Evolutionary conservation across 1,140 invertebrate species (phyloP).

Genomic region (Frieseomelitta varia): DNA sequence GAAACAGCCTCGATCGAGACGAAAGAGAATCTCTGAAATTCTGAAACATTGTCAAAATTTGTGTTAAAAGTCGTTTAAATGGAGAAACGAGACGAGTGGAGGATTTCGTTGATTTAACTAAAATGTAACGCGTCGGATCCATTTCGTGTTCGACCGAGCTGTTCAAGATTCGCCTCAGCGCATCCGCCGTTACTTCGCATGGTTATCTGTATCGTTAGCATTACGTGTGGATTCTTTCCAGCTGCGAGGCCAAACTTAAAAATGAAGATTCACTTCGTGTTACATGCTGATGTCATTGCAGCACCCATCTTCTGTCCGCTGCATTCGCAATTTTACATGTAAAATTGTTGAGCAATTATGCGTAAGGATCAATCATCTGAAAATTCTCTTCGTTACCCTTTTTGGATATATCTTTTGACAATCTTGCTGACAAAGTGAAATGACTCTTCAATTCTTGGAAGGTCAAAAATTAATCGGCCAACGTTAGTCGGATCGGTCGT

Average conservation of each 20-base stretch:
- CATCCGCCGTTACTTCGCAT: slow-evolving; percentile 61
- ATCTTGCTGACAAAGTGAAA: not conserved
- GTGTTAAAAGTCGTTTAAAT: not conserved
- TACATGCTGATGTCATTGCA: slow-evolving; percentile 26
- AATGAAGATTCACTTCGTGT: slow-evolving; percentile 35
- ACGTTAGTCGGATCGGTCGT: not conserved
- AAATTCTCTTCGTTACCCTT: not conserved
- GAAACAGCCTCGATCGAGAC: slow-evolving; percentile 9
- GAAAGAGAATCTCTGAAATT: not conserved
- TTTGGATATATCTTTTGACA: not conserved
- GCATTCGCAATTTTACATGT: not conserved
- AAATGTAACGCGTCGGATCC: not conserved
- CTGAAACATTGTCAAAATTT: not conserved
- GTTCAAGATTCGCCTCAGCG: slow-evolving; percentile 9
- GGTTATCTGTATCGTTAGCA: slow-evolving; percentile 62
- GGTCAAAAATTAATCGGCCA: not conserved
- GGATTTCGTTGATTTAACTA: not conserved
- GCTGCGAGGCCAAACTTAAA: slow-evolving; percentile 76
- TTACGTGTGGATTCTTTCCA: slow-evolving; percentile 68
- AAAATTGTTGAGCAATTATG: not conserved
- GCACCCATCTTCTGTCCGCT: not conserved
- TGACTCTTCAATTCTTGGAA: not conserved
- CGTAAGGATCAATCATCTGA: not conserved
- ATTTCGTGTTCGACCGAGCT: slow-evolving; percentile 7
- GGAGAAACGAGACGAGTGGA: too few relatives aligned